Percentiles rank a stretch among this genome's conserved stretches.
Conservation (phyloP, 2,113 vertebrate genomes). For the Hippopotamus amphibius region DNA sequence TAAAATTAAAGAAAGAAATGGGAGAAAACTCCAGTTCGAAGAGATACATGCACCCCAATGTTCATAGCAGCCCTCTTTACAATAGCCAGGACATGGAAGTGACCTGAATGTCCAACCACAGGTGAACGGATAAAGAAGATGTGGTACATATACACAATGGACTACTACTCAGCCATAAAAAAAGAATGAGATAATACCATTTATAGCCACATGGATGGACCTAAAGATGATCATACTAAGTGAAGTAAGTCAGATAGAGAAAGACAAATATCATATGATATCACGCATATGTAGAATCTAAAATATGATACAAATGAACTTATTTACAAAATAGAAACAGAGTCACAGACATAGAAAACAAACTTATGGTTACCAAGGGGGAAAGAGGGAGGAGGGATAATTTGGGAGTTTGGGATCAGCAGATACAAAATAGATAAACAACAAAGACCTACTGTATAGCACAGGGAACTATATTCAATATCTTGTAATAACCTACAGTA, state of each 20-base stretch:
- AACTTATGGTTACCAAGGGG: background rate
- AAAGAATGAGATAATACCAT: background rate
- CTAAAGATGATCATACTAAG: too few species aligned
- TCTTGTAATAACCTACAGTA: background rate
- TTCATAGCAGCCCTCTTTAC: background rate
- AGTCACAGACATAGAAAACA: background rate
- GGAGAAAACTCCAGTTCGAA: background rate
- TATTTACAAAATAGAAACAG: background rate
- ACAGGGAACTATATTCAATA: background rate
- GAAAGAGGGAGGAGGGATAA: background rate
- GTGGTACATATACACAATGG: background rate
- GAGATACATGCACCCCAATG: background rate
- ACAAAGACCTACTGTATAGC: background rate
- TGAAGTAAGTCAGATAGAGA: too few species aligned
- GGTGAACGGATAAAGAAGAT: background rate
- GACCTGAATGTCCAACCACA: background rate
- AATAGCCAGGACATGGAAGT: background rate
- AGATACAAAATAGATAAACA: background rate
- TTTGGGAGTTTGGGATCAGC: background rate
- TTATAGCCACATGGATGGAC: background rate
- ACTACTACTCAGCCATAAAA: background rate
- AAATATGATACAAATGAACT: background rate
- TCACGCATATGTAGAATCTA: background rate
- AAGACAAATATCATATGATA: background rate
- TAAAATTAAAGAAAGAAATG: background rate